These are phyloP conservation scores for Daubentonia madagascariensis DNA, from an alignment of 2,113 vertebrate genomes.

Conservation along the genomic window DNA sequence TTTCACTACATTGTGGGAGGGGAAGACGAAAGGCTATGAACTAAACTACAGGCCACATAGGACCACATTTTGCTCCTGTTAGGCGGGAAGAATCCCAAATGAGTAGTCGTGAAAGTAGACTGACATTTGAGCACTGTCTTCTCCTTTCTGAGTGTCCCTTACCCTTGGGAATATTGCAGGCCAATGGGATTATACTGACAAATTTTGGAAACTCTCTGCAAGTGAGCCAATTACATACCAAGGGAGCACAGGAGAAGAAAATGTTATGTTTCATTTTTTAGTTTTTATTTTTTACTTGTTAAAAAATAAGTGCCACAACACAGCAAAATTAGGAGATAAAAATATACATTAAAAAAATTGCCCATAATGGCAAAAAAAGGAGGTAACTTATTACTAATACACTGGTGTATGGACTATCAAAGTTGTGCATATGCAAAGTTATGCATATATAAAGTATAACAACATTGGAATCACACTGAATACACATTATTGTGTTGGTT, in stretches of 20 bases:
- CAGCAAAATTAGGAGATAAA: background rate
- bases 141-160: background rate
- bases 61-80: background rate
- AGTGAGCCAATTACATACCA: accelerated
- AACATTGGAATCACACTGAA: background rate
- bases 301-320: background rate
- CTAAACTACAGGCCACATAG: accelerated
- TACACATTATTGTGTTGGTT: background rate
- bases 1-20: background rate
- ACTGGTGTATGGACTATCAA: background rate
- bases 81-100: background rate
- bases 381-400: background rate
- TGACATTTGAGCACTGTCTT: background rate
- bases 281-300: background rate
- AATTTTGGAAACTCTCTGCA: background rate
- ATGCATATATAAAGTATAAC: accelerated
- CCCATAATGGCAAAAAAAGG: no score
- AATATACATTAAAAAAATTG: background rate
- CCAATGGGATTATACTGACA: background rate
- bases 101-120: background rate
- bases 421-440: background rate
- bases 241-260: background rate
- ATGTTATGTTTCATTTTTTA: background rate
- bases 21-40: background rate
- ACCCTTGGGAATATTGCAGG: background rate